Evolutionary conservation across 2,113 vertebrate genomes (phyloP), one percentile per base, ranked within the genome.

Genomic region (Pollachius pollachius): DNA sequence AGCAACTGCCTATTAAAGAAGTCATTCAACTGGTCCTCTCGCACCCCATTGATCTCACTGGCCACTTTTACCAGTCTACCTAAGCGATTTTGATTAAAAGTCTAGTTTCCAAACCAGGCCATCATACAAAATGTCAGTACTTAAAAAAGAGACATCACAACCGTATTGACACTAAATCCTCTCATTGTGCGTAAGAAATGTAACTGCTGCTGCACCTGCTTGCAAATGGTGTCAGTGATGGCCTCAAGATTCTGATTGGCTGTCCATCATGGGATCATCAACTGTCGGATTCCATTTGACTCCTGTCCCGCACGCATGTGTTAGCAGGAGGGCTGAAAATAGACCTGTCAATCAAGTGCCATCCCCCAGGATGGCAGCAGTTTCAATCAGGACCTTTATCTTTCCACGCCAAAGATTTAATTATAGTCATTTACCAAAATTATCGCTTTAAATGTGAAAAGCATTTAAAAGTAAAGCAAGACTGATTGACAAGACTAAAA

Each of bases 331-430:
- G 34, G 18, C 72, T 48, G 76, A 77, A 80, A 81, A 84, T 81
- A 81, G 77, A 80, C 71, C 68, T 58, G 79, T 79, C 80, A 77
- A 64, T 77, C 74, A 77, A 78, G 79, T 74, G 56, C 19, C 59
- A 6, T 7, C 59, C 59, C 19, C 59, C 19, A 21, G 23, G 23
- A 8, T 19, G 59, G 59, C 6, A 48, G 41, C 9, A 9, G 41
- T 48, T 48, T 48, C 41, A 48, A 27, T 62, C 23, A 27, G 11
- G 23, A 27, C 60, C 11, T 23, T 25, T 15, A 62, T 25, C 19
- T 15, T 15, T 65, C 65, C 56, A 9, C 18, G 15, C 17, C 12
- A 48, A 48, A 48, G 2, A 34, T 68, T 67, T 81, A 76, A 77
- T 78, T 79, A 74, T 73, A 79, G 74, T 87, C 70, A 63, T 68